Evolutionary conservation across 2,797 vertebrate species (phyloP).

Genomic region (Typhlichthys subterraneus): DNA sequence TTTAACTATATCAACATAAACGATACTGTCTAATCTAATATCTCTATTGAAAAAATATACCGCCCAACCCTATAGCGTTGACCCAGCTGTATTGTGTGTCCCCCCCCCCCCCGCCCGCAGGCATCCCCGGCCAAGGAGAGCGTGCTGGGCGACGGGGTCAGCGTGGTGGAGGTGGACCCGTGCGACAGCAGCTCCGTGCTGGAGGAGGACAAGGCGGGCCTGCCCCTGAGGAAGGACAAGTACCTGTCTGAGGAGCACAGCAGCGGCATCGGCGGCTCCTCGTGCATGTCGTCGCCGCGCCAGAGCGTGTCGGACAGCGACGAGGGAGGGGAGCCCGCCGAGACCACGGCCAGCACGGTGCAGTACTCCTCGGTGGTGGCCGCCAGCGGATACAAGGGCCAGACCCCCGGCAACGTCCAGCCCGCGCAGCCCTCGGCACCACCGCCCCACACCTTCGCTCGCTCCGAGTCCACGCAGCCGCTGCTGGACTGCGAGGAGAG

Average conservation of each 20-base stretch:
- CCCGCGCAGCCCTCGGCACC: slow-evolving; percentile 70
- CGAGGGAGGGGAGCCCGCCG: slow-evolving; percentile 83
- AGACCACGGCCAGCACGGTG: slow-evolving; percentile 89
- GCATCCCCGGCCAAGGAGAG: slow-evolving; percentile 85
- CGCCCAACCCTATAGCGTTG: too few relatives aligned
- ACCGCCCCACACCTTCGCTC: slow-evolving; percentile 78
- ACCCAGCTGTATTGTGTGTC: too few relatives aligned
- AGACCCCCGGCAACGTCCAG: slow-evolving; percentile 79
- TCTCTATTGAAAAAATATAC: too few relatives aligned
- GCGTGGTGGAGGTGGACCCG: slow-evolving; percentile 86
- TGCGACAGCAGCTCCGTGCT: slow-evolving; percentile 81
- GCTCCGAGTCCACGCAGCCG: slow-evolving; percentile 95
- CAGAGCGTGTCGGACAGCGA: slow-evolving; percentile 93
- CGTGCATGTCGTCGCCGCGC: slow-evolving; percentile 93
- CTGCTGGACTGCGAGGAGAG: slow-evolving; percentile 91
- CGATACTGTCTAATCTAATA: too few relatives aligned
- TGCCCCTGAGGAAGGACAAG: slow-evolving; percentile 90
- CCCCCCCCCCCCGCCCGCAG: slow-evolving; percentile 57
- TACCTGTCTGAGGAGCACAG: slow-evolving; percentile 93
- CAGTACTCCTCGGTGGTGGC: slow-evolving; percentile 94
- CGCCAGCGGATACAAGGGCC: slow-evolving; percentile 88
- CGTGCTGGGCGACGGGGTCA: slow-evolving; percentile 82
- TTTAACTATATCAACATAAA: too few relatives aligned
- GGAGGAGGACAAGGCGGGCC: slow-evolving; percentile 85
- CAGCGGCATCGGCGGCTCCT: slow-evolving; percentile 97